Evolutionary conservation across 2,113 vertebrate species (phyloP).

Genomic region (Suricata suricatta): DNA sequence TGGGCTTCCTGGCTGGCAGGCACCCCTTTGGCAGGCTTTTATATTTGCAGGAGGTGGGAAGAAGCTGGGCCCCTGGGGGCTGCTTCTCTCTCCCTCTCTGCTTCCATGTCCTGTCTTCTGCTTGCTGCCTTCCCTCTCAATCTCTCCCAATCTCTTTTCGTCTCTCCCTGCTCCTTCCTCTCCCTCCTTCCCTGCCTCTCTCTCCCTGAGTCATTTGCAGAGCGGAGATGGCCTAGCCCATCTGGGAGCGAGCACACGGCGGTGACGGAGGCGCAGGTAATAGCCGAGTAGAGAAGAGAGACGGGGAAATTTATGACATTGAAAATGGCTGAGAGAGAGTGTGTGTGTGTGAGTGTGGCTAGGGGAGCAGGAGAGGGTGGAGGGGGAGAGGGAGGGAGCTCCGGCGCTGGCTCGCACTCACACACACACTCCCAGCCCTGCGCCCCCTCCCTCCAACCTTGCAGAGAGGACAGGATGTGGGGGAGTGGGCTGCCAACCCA

Average conservation of each 20-base stretch:
- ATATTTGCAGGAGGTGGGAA: neutral
- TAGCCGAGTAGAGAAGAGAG: slow-evolving; percentile 88
- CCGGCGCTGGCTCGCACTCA: rapidly evolving
- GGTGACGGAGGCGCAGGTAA: slow-evolving; percentile 92
- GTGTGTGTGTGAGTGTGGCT: slow-evolving; percentile 33
- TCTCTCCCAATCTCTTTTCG: neutral
- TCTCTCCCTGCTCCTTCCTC: slow-evolving; percentile 56
- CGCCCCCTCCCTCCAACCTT: slow-evolving; percentile 57
- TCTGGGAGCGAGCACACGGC: slow-evolving; percentile 89
- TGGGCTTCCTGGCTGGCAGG: neutral
- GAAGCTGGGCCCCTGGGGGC: neutral
- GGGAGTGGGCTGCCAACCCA: neutral
- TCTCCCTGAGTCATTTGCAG: slow-evolving; percentile 88
- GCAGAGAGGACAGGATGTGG: slow-evolving; percentile 20
- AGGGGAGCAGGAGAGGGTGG: neutral
- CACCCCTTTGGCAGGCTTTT: neutral
- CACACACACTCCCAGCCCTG: neutral
- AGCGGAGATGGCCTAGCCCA: slow-evolving; percentile 91
- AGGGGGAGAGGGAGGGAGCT: neutral
- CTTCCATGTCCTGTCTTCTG: neutral
- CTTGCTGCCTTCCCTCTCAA: slow-evolving; percentile 10
- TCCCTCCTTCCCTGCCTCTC: slow-evolving; percentile 71
- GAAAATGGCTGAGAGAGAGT: slow-evolving; percentile 90
- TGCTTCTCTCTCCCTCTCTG: neutral
- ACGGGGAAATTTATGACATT: slow-evolving; percentile 98